Percentiles rank a stretch among this genome's conserved stretches.
phyloP scores from a whole-genome alignment of 2,888 invertebrate genomes.

The Cephus sareptanus region DNA sequence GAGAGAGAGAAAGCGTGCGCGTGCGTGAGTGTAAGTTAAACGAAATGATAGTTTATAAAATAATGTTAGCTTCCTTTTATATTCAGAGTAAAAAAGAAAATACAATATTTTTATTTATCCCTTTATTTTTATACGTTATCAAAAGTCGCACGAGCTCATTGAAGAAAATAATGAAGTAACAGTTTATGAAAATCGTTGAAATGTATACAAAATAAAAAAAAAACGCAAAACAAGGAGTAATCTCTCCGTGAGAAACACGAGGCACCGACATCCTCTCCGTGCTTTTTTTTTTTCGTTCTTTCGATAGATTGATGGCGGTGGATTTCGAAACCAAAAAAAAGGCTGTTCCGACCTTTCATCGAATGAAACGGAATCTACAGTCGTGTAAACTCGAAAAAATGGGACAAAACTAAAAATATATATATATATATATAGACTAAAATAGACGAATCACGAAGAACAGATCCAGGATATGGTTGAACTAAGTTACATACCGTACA shows the following conservation, averaged over 20 bases:
- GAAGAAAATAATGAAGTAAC: constrained; percentile 18
- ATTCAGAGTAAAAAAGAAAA: constrained; percentile 39
- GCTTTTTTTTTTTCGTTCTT: not conserved
- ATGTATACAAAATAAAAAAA: constrained; percentile 15
- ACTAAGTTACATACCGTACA: constrained; percentile 38
- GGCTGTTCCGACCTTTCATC: not conserved
- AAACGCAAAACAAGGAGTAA: constrained; percentile 7
- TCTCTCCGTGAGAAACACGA: not conserved
- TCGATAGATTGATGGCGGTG: not conserved
- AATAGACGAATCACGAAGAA: not conserved
- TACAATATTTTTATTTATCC: constrained; percentile 60
- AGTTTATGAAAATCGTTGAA: constrained; percentile 23
- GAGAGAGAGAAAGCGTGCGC: constrained; percentile 22
- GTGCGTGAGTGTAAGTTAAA: not conserved
- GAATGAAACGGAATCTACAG: constrained; percentile 8
- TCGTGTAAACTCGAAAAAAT: constrained; percentile 10
- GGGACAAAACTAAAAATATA: constrained; percentile 15
- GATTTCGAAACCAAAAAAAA: not conserved
- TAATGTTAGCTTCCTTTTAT: constrained; percentile 7
- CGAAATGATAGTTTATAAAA: not conserved
- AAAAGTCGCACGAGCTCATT: constrained; percentile 23
- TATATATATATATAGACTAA: not conserved
- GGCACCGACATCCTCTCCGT: not conserved
- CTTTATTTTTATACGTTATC: constrained; percentile 58
- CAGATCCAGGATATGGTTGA: constrained; percentile 11